phyloP scores from a whole-genome alignment of 2,113 vertebrate species.

The Cottus gobio region DNA sequence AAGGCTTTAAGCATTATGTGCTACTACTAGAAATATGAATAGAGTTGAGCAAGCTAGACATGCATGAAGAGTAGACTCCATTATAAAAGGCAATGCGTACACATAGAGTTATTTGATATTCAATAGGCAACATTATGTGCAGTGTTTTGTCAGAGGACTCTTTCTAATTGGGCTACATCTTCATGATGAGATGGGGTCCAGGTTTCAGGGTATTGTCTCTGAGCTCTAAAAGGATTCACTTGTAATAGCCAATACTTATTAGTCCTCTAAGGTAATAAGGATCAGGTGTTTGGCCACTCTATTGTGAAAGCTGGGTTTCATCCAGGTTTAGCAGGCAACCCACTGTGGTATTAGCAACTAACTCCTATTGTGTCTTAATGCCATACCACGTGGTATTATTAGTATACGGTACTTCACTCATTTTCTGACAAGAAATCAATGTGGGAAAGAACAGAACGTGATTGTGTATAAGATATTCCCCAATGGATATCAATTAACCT shows the following conservation, averaged over 20 bases:
- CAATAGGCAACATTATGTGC: background rate
- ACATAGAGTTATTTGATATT: background rate
- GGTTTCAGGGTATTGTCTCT: background rate
- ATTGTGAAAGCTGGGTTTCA: constrained; percentile 4
- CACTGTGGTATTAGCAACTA: background rate
- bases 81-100: background rate
- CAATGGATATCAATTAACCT: background rate
- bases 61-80: background rate
- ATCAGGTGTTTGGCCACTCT: constrained; percentile 5
- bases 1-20: background rate
- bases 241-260: background rate
- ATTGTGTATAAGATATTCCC: background rate
- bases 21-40: background rate
- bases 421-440: background rate
- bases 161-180: background rate
- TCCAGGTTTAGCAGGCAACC: constrained; percentile 20
- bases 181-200: background rate
- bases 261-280: background rate
- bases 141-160: background rate
- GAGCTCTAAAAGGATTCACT: background rate
- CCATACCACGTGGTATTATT: background rate
- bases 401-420: background rate
- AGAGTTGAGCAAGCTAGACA: background rate
- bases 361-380: constrained; percentile 15
- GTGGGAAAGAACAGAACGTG: background rate